phyloP scores from a whole-genome alignment of 1,140 invertebrate species.

The Pachyrhynchus sulphureomaculatus region DNA sequence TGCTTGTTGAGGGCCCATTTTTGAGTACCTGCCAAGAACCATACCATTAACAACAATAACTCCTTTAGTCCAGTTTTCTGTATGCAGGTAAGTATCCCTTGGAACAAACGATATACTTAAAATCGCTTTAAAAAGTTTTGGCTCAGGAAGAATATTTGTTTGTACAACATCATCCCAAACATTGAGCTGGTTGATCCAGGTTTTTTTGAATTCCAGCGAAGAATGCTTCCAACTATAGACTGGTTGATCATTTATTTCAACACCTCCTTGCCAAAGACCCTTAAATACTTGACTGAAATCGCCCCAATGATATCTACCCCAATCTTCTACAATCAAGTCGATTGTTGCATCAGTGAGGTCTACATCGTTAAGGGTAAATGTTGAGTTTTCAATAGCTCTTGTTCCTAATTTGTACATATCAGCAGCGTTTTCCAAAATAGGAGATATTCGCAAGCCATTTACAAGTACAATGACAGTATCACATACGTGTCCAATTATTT shows the following conservation, averaged over 20 bases:
- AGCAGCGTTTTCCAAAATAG: conserved; percentile 37
- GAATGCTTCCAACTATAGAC: conserved; percentile 55
- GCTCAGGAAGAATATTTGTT: conserved; percentile 11
- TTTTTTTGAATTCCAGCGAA: conserved; percentile 56
- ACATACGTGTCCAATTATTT: conserved; percentile 53
- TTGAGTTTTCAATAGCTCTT: conserved; percentile 49
- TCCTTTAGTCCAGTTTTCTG: conserved; percentile 56
- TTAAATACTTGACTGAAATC: conserved; percentile 49
- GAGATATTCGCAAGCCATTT: conserved; percentile 50
- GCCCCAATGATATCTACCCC: conserved; percentile 60
- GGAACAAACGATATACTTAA: conserved; percentile 9
- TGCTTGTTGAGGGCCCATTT: conserved; percentile 58
- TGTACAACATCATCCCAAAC: conserved; percentile 32
- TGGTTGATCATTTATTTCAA: conserved; percentile 27
- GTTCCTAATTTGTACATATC: conserved; percentile 53
- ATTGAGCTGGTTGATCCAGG: conserved; percentile 44
- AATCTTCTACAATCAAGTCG: conserved; percentile 62
- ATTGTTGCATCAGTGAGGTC: conserved; percentile 44
- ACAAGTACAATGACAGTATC: conserved; percentile 58
- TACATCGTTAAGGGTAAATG: conserved; percentile 29
- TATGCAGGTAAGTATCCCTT: conserved; percentile 44
- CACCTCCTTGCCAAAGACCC: conserved; percentile 28
- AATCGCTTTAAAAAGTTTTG: conserved; percentile 27
- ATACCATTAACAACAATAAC: conserved; percentile 65
- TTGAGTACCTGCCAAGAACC: conserved; percentile 61